Evolutionary conservation across 2,113 vertebrate species (phyloP), one percentile per base, ranked within the genome.

Genomic region (Myxocyprinus asiaticus): DNA sequence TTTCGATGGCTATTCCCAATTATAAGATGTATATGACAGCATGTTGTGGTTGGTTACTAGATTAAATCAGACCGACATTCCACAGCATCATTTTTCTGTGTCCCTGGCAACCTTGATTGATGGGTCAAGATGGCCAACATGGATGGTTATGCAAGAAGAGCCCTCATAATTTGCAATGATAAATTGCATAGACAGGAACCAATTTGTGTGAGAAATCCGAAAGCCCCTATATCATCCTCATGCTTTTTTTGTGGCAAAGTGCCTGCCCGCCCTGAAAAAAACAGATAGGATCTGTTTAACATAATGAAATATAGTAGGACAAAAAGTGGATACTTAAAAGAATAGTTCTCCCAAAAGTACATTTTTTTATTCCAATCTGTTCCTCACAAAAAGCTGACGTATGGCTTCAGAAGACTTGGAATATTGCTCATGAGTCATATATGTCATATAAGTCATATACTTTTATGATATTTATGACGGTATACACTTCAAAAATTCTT

Each of bases 111-210:
- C 84, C 89, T 80, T 81, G 92, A 93, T 88, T 90, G 92, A 93
- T 92, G 89, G 91, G 89, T 89, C 92, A 92, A 92, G 91, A 90
- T 89, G 90, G 86, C 88, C 85, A 80, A 86, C 84, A 84, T 87
- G 87, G 83, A 90, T 92, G 78, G 85, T 87, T 88, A 86, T 86
- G 88, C 74, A 88, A 87, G 51, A 55, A 33, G 77, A 88, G 86
- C 88, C 85, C 86, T 92, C 89, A 89, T 93, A 92, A 93, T 94
- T 91, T 87, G 86, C 86, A 71, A 80, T 92, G 92, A 94, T 93
- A 89, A 89, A 92, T 94, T 87, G 85, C 75, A 80, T 88, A 91
- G 91, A 90, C 91, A 90, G 90, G 88, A 90, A 91, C 89, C 91
- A 92, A 93, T 94, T 88, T 92, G 89, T 83, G 81, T 87, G 90